These are phyloP conservation scores for Agonopterix subpropinquella DNA, from an alignment of 2,888 invertebrate genomes.

Conservation along the genomic window DNA sequence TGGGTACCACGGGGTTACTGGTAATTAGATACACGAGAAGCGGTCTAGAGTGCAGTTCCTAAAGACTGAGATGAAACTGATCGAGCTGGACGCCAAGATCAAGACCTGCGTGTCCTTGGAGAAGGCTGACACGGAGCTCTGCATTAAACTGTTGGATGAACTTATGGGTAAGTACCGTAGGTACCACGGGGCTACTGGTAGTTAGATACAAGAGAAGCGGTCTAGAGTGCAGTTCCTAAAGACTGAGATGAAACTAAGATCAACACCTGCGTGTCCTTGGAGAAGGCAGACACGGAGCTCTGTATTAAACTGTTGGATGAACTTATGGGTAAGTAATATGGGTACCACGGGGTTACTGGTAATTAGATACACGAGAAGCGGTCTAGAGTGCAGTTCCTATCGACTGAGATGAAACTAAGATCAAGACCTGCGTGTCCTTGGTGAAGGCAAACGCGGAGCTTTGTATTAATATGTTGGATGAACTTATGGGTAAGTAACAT, in stretches of 20 bases:
- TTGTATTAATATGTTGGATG: slow-evolving; percentile 82
- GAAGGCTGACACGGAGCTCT: slow-evolving; percentile 83
- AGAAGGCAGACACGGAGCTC: slow-evolving; percentile 82
- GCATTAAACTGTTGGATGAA: slow-evolving; percentile 81
- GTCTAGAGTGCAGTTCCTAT: slow-evolving; percentile 75
- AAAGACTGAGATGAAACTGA: slow-evolving; percentile 78
- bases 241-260: slow-evolving; percentile 79
- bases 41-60: slow-evolving; percentile 76
- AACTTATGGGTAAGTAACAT: slow-evolving; percentile 55
- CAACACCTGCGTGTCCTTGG: slow-evolving; percentile 78
- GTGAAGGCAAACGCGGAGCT: slow-evolving; percentile 83
- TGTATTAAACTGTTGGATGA: slow-evolving; percentile 83
- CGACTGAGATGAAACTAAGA: slow-evolving; percentile 80
- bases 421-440: slow-evolving; percentile 79
- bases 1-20: no score
- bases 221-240: slow-evolving; percentile 76
- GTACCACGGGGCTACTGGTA: no score
- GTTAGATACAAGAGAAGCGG: slow-evolving; percentile 65
- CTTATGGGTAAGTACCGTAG: slow-evolving; percentile 46
- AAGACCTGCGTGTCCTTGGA: slow-evolving; percentile 79
- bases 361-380: slow-evolving; percentile 57
- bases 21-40: no score
- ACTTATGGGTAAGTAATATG: slow-evolving; percentile 42
- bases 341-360: no score
- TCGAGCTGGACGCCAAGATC: slow-evolving; percentile 80